Conservation (phyloP, 2,113 vertebrate species). For the Chauna torquata region DNA sequence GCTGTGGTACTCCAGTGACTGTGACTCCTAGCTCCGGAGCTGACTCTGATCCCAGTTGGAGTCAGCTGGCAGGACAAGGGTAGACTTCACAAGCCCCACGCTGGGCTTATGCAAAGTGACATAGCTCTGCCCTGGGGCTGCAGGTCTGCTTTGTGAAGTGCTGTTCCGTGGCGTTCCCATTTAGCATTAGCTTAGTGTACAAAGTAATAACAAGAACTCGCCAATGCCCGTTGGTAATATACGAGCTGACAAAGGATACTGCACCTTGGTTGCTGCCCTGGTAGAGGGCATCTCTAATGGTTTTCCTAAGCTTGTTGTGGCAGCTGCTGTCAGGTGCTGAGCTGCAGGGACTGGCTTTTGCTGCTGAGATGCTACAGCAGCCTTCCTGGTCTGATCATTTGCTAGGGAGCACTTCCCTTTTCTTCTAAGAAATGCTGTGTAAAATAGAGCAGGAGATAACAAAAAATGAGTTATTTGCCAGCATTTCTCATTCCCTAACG, state of each 20-base stretch:
- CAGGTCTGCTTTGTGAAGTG: neutral
- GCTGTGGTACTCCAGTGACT: neutral
- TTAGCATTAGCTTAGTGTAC: neutral
- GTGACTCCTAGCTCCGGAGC: neutral
- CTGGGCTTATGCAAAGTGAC: neutral
- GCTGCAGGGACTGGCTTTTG: neutral
- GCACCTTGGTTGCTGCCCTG: neutral
- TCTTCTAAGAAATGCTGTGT: neutral
- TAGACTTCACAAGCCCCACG: neutral
- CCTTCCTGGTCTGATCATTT: neutral
- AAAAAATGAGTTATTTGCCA: neutral
- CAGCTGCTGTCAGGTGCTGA: neutral
- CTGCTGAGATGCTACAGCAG: neutral
- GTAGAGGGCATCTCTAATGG: neutral
- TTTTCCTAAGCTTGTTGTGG: neutral
- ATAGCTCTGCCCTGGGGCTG: neutral
- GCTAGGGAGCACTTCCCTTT: neutral
- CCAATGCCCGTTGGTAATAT: fast-evolving
- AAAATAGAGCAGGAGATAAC: neutral
- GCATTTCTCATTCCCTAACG: neutral
- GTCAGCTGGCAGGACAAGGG: neutral
- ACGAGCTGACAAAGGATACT: neutral
- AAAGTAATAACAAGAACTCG: neutral
- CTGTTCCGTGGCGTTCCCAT: neutral
- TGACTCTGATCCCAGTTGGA: neutral